Conservation (phyloP, 2,113 vertebrate genomes). For the Rhipidura dahli region DNA sequence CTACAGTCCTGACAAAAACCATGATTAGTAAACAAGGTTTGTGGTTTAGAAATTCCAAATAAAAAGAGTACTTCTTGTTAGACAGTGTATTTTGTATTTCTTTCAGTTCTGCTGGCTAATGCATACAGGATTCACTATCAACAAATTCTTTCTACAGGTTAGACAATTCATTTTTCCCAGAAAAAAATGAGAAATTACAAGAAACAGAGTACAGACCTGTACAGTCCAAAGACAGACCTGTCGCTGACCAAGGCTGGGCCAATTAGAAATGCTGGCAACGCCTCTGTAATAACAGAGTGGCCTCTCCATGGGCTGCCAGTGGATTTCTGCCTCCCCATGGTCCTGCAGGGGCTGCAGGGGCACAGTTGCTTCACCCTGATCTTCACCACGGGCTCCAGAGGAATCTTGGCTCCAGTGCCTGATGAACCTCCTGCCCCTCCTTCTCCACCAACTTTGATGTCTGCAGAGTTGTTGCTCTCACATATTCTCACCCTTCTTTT, state of each 20-base stretch:
- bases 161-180: neutral
- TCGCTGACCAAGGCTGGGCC: neutral
- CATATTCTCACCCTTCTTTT: neutral
- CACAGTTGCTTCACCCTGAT: neutral
- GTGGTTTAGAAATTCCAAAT: neutral
- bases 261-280: neutral
- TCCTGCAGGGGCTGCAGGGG: neutral
- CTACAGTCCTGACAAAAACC: neutral
- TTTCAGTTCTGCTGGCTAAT: neutral
- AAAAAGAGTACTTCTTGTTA: neutral
- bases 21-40: neutral
- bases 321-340: neutral
- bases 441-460: accelerated
- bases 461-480: neutral
- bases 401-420: neutral
- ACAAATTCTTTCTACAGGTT: neutral
- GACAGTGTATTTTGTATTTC: neutral
- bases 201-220: neutral
- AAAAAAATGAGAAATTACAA: neutral
- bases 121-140: neutral
- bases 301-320: neutral
- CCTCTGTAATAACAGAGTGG: neutral
- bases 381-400: neutral
- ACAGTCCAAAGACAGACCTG: accelerated
- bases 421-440: neutral